Base-by-base conservation (phyloP, 1,140 invertebrate genomes). In the Schlechtendalia chinensis region DNA sequence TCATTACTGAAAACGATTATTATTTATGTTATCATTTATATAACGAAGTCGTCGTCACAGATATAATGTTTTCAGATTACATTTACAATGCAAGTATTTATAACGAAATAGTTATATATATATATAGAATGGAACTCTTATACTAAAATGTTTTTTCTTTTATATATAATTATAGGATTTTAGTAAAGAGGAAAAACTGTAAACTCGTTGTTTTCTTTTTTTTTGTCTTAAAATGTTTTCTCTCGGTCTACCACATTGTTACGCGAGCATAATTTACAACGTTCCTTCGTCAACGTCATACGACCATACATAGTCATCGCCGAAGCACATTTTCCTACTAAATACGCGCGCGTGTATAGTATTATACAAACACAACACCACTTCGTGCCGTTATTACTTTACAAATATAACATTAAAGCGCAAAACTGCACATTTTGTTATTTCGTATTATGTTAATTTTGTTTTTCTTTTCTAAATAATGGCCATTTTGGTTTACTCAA, bases 221-320 rank as follows among this genome's bases (percentile, higher is more conserved):
- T 69, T 69, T 69, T 47, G 65, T 16, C 65, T 47, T 24, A 17
- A n/a, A 24, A 47, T 17, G n/a, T 69, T 69, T 69, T 24, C 39
- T 69, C 22, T 50, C 22, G 14, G n/a, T 47, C 24, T 69, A 69
- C 65, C 39, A 69, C n/a, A 69, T 45, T 69, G 65, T 69, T 39
- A 69, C n/a, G 65, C 24, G 39, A 5, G 14, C 65, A 69, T 69
- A 47, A 24, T 69, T 50, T 47, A 50, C n/a, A 47, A 24, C 16
- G 39, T 47, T 69, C 65, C 65, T n/a, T 69, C n/a, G n/a, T 69
- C 65, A 69, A 69, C 39, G 65, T 69, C 65, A 69, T 69, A 16
- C 63, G 32, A 39, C 32, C 32, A 65, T 39, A 69, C 32, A 65
- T 39, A 69, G 14, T 50, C 8, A 39, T 39, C 65, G 22, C 17